Percentiles rank a stretch among this genome's conserved stretches.
These are phyloP conservation scores for Trachelipus rathkii DNA, from an alignment of 1,140 invertebrate species.

Conservation along the genomic window DNA sequence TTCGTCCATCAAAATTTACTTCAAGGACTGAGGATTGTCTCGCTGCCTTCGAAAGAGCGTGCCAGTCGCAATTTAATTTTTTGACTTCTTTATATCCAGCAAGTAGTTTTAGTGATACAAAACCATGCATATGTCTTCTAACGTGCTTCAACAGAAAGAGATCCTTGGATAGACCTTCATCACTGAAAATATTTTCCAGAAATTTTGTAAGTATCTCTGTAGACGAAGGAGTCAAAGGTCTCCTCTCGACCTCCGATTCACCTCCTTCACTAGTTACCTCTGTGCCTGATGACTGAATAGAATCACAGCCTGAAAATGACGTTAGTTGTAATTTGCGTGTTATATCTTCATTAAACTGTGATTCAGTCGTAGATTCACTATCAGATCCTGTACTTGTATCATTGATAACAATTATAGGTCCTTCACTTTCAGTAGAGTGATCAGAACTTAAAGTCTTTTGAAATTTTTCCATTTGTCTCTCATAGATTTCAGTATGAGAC, in stretches of 20 bases:
- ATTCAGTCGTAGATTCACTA: neutral
- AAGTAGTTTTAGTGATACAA: slow-evolving; percentile 86
- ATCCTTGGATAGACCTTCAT: slow-evolving; percentile 91
- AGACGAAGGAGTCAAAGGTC: slow-evolving; percentile 18
- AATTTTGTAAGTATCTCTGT: slow-evolving; percentile 60
- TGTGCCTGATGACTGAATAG: neutral
- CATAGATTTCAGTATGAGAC: too few relatives aligned
- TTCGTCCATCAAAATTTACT: slow-evolving; percentile 84
- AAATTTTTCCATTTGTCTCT: neutral
- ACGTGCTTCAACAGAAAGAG: slow-evolving; percentile 92
- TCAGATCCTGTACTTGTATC: neutral
- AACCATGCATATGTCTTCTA: slow-evolving; percentile 87
- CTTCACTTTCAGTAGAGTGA: neutral
- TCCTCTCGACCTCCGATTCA: slow-evolving; percentile 25
- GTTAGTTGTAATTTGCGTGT: neutral
- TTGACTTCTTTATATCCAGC: slow-evolving; percentile 89
- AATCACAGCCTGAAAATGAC: neutral
- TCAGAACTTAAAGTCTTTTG: neutral
- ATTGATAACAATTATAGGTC: neutral
- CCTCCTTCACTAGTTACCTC: slow-evolving; percentile 35
- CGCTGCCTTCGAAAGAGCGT: slow-evolving; percentile 77
- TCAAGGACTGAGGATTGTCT: slow-evolving; percentile 72
- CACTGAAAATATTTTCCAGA: slow-evolving; percentile 90
- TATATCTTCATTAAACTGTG: neutral
- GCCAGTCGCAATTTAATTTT: slow-evolving; percentile 86